A percentile compares a stretch with the other conserved stretches of the same genome.
Evolutionary conservation across 1,140 invertebrate species (phyloP).

Genomic region (Uloborus diversus): DNA sequence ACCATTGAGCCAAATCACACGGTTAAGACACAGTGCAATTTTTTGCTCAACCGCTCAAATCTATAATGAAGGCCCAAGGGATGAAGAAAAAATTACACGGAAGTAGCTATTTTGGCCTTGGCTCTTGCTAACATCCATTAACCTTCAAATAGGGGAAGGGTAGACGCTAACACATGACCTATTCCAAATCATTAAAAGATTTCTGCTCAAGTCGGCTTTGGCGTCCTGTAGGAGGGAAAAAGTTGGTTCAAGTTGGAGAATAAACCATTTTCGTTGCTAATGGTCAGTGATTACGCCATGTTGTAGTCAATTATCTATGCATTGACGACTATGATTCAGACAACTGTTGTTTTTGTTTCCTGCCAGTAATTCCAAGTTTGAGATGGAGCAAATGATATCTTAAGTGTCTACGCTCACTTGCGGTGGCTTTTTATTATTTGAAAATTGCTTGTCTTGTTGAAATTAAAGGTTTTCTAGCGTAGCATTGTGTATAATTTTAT

Average conservation of each 20-base stretch:
- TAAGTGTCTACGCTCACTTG: conserved; percentile 7
- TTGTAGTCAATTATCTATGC: conserved; percentile 15
- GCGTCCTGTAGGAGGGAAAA: background rate
- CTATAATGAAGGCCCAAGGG: background rate
- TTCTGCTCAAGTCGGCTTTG: too few species aligned
- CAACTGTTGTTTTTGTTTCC: background rate
- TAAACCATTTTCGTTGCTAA: conserved; percentile 1
- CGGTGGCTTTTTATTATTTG: background rate
- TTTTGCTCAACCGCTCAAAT: background rate
- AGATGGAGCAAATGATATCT: conserved; percentile 24
- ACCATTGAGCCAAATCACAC: background rate
- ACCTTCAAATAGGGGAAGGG: conserved; percentile 6
- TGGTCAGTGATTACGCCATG: conserved; percentile 33
- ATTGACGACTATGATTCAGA: conserved; percentile 29
- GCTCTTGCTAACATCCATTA: background rate
- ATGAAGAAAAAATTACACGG: conserved; percentile 27
- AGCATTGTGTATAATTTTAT: too few species aligned
- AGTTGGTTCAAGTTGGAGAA: background rate
- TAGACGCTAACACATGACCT: too few species aligned
- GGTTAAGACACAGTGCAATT: background rate
- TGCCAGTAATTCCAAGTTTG: background rate
- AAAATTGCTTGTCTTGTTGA: too few species aligned
- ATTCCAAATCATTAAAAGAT: too few species aligned
- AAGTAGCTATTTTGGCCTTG: conserved; percentile 35
- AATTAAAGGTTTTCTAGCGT: too few species aligned